A percentile compares a stretch with the other conserved stretches of the same genome.
These are phyloP conservation scores for Volucella zonaria DNA, from an alignment of 2,888 invertebrate genomes.

Conservation along the genomic window DNA sequence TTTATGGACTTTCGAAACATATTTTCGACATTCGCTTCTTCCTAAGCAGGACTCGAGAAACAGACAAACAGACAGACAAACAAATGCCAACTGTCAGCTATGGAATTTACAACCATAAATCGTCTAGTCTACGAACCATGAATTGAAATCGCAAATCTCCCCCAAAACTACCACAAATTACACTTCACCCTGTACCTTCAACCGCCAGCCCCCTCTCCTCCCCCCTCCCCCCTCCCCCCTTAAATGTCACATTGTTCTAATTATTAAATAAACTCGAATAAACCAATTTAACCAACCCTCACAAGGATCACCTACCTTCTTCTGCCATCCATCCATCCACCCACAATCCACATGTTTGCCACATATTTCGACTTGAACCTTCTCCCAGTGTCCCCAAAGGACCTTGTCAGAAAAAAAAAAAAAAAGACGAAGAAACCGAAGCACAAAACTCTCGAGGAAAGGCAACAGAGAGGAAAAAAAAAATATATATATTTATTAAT, in stretches of 20 bases:
- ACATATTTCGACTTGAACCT: constrained; percentile 25
- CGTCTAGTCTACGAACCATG: constrained; percentile 60
- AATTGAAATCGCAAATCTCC: constrained; percentile 35
- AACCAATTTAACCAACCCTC: constrained; percentile 53
- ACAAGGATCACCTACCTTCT: not conserved
- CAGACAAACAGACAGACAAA: not conserved
- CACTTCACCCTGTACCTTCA: not conserved
- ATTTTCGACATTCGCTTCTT: not conserved
- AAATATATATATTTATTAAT: constrained; percentile 35
- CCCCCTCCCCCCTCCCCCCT: constrained; percentile 8
- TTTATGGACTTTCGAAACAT: constrained; percentile 9
- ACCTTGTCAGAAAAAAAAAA: constrained; percentile 23
- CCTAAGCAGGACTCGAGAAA: not conserved
- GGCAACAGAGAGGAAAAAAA: constrained; percentile 15
- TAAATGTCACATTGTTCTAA: constrained; percentile 57
- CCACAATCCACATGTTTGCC: not conserved
- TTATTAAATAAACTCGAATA: constrained; percentile 71
- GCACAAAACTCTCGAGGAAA: constrained; percentile 52
- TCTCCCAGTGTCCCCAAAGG: constrained; percentile 55
- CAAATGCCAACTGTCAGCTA: constrained; percentile 52
- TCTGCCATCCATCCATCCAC: not conserved
- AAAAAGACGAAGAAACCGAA: constrained; percentile 22
- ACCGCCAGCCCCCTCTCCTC: not conserved
- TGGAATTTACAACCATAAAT: constrained; percentile 63
- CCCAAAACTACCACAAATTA: constrained; percentile 49